phyloP scores from a whole-genome alignment of 2,888 invertebrate species.

The Cheilosia urbana region DNA sequence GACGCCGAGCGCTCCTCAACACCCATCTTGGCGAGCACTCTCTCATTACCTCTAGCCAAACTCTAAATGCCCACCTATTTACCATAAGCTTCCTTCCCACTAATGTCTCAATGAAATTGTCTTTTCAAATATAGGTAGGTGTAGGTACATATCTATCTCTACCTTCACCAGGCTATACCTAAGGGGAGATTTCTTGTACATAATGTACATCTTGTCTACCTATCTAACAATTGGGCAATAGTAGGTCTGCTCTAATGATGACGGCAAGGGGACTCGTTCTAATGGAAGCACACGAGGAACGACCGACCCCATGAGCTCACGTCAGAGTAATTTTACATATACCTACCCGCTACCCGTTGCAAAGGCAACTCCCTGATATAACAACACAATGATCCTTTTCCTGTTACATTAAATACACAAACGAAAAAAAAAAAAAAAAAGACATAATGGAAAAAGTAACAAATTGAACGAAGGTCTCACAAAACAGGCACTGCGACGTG shows the following conservation, averaged over 20 bases:
- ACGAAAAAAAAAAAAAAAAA: constrained; percentile 23
- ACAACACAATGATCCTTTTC: constrained; percentile 70
- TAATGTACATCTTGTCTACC: constrained; percentile 39
- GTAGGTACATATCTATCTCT: too few species aligned
- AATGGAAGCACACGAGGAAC: constrained; percentile 14
- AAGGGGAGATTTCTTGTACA: constrained; percentile 30
- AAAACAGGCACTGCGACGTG: constrained; percentile 55
- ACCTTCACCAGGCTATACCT: not conserved
- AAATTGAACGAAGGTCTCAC: constrained; percentile 67
- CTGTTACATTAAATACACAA: constrained; percentile 53
- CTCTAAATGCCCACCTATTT: constrained; percentile 49
- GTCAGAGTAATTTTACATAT: constrained; percentile 40
- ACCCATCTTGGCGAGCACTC: constrained; percentile 39
- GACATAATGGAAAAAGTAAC: constrained; percentile 64
- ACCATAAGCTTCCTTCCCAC: constrained; percentile 43
- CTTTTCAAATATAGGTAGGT: not conserved
- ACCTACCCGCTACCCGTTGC: constrained; percentile 35
- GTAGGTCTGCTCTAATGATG: constrained; percentile 15
- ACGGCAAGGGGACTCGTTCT: constrained; percentile 31
- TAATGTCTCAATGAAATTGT: constrained; percentile 45
- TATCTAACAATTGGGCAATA: constrained; percentile 47
- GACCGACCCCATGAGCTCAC: constrained; percentile 6
- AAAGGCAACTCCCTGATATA: constrained; percentile 62
- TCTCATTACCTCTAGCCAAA: constrained; percentile 50
- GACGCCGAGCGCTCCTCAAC: constrained; percentile 29